Evolutionary conservation across 2,113 vertebrate genomes (phyloP), one percentile per base, ranked within the genome.

Genomic region (Acrocephalus arundinaceus): DNA sequence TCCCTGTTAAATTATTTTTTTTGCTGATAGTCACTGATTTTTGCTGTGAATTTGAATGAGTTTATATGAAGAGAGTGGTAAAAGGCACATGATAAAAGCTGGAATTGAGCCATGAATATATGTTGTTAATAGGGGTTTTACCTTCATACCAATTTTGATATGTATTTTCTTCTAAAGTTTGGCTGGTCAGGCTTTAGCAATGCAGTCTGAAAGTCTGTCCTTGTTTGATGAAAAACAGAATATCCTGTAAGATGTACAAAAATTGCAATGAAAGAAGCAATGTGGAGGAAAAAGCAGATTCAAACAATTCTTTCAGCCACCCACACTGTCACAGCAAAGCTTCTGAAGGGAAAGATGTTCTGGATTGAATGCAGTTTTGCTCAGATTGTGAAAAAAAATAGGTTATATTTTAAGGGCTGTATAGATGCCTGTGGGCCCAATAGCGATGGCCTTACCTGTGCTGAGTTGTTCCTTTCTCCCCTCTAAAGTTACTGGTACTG

Each of bases 201-300:
- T 59, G 4, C 43, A 45, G 51, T 67, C 46, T 58, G 62, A 77
- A 91, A 85, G 57, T 79, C 70, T 93, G 67, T 58, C 41, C 63
- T 58, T 54, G 33, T 77, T 52, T 94, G 92, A 94, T 71, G 68
- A 77, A 80, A 93, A 93, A 4, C 79, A 93, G 94, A 93, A 82
- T 94, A 82, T 93, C 73, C 76, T 85, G n/a, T 46, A 75, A 66
- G 83, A 87, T 3, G 2, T 19, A 80, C 70, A 84, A 87, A 93
- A 87, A 68, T 81, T 39, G 19, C 45, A 70, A 11, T 65, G 57
- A 45, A 81, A 65, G 54, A 72, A 86, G 48, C 2, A 5, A 76
- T 0, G 1, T 52, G 45, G 67, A 92, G 79, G 41, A 72, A 81
- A 92, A 89, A 75, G 21, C 52, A 92, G 58, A 86, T 84, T 86